Base-by-base conservation (phyloP, 2,888 invertebrate species). In the Ferdinandea cuprea region DNA sequence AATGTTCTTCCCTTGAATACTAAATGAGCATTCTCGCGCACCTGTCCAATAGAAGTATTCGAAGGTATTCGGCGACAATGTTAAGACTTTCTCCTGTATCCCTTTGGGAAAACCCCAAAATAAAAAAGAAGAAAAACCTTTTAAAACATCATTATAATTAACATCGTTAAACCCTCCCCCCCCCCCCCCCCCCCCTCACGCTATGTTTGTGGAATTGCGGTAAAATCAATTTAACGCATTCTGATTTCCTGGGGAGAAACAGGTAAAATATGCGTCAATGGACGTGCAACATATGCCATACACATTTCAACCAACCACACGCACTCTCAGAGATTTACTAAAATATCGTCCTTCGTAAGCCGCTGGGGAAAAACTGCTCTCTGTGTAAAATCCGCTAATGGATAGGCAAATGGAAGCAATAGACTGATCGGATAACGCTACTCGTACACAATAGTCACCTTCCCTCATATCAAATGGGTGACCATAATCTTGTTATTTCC, bases 221-320 rank as follows among this genome's bases (percentile, higher is more conserved):
- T 40, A 7, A 13, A 40, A 13, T 40, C 19, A 17, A 19, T 44
- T 44, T 44, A 44, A 44, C 44, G 42, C 42, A 42, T 3, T 42
- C 15, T 42, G 17, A 42, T 17, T 42, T 42, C 17, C 6, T 9
- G 42, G n/a, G n/a, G n/a, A n/a, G n/a, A n/a, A n/a, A n/a, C n/a
- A 17, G 42, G 17, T 42, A 17, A 17, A 17, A 17, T 9, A 17
- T 42, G 15, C 42, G 17, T 17, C 3, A 19, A 44, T 19, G 44
- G 17, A 44, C 17, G 19, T 44, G 44, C 44, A 44, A 44, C 5
- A 19, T 13, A 13, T 40, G 13, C 7, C 13, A 5, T 40, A 7
- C 7, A 25, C 5, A 5, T 3, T 13, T 40, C 40, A 15, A 40
- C 13, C 40, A 37, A 5, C 5, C 37, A 11, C 11, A 40, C 15